Conservation (phyloP, 2,113 vertebrate genomes). For the Nycticryphes semicollaris region DNA sequence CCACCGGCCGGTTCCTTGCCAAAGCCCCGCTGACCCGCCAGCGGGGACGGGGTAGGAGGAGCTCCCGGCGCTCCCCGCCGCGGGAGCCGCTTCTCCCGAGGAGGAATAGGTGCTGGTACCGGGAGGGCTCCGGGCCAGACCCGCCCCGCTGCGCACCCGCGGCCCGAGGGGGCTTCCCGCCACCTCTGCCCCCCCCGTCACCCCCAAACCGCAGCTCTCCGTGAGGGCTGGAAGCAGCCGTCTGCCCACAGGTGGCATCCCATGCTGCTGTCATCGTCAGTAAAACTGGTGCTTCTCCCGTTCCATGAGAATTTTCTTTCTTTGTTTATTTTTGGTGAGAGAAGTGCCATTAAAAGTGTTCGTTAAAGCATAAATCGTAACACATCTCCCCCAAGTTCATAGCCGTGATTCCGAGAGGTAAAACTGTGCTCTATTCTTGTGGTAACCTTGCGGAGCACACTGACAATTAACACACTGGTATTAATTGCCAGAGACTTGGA, state of each 20-base stretch:
- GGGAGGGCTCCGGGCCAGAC: too few relatives aligned
- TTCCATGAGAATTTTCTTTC: accelerated
- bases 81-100: neutral
- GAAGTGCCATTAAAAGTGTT: neutral
- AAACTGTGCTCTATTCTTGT: accelerated
- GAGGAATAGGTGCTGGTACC: too few relatives aligned
- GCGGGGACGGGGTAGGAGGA: neutral
- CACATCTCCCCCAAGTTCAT: accelerated
- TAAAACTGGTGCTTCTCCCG: neutral
- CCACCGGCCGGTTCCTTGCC: neutral
- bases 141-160: neutral
- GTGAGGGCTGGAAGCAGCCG: neutral
- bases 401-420: neutral
- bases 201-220: too few relatives aligned
- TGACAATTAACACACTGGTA: accelerated
- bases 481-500: accelerated
- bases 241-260: neutral
- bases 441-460: neutral
- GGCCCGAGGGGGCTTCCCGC: neutral
- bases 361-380: accelerated
- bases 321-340: neutral
- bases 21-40: neutral
- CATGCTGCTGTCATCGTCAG: accelerated
- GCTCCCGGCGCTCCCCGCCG: neutral
- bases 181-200: neutral